Base-by-base conservation (phyloP, 2,797 vertebrate species). In the Tenualosa thibaudeaui region DNA sequence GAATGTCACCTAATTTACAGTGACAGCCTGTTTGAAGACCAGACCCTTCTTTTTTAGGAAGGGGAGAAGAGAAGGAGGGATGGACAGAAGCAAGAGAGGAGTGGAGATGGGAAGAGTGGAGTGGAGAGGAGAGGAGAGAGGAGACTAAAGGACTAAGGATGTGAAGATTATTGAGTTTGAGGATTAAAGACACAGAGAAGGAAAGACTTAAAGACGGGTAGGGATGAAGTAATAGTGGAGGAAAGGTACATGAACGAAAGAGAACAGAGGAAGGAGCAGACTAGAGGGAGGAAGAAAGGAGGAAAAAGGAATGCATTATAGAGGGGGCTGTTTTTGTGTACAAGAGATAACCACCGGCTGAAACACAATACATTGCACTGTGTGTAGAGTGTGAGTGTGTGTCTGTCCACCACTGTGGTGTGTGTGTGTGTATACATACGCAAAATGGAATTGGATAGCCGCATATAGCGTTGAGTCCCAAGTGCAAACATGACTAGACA, bases 1-100 rank as follows among this genome's bases (percentile, higher is more conserved):
- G 92, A 91, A 92, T 92, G 90, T 90, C 90, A 90, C 89, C 87
- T 91, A 87, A 93, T 93, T 90, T 86, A 85, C 88, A 84, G 88
- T 88, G 92, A 91, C 91, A 88, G 90, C 90, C 90, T 85, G 68
- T 92, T 91, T 90, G 82, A 90, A 84, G 62, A 90, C 83, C 82
- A 37, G 51, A 85, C 40, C 84, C 56, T 75, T 88, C 50, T 12
- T 86, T 81, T 58, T 86, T 43, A 83, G 83, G 15, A 49, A 87
- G 90, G 71, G 24, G 26, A 10, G 65, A 89, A 13, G 65, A 71
- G 13, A 37, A 9, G 10, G 31, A 9, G 13, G 62, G 62, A 31
- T 37, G 31, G 65, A 65, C 24, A 10, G 24, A 26, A 13, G 6
- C 9, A 4, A 56, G 17, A 71, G 26, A 65, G 62, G 62, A 31